Conservation (phyloP, 2,888 invertebrate genomes). For the Agonopterix heracliana region DNA sequence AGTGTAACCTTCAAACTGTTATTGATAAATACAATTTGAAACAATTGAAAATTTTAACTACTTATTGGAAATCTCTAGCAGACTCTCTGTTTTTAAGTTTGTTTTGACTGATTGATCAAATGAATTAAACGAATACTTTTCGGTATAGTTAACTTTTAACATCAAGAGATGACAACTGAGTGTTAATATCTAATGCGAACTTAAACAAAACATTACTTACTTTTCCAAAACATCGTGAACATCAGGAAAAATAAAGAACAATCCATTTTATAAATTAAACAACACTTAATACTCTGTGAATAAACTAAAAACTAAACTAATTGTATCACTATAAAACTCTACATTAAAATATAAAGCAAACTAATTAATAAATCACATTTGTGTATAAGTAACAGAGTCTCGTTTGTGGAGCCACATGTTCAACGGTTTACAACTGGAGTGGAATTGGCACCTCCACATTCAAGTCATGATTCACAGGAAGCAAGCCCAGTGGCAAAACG, state of each 20-base stretch:
- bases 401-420: conserved; percentile 32
- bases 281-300: conserved; percentile 27
- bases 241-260: conserved; percentile 39
- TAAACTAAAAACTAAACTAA: conserved; percentile 2
- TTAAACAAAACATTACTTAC: conserved; percentile 38
- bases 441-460: conserved; percentile 45
- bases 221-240: conserved; percentile 50
- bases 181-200: too few species aligned
- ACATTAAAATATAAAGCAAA: background rate
- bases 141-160: too few species aligned
- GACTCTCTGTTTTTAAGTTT: too few species aligned
- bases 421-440: conserved; percentile 27
- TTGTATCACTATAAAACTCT: background rate
- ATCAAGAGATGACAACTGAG: too few species aligned
- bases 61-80: too few species aligned
- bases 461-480: conserved; percentile 66
- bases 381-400: conserved; percentile 28
- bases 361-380: conserved; percentile 23
- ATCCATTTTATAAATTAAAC: conserved; percentile 51
- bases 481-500: conserved; percentile 56
- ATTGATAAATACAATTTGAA: too few species aligned
- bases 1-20: too few species aligned
- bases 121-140: too few species aligned
- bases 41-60: too few species aligned
- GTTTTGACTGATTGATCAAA: too few species aligned